A percentile compares a stretch with the other conserved stretches of the same genome.
These are phyloP conservation scores for Zosterops lateralis DNA, from an alignment of 2,113 vertebrate species.

Conservation along the genomic window DNA sequence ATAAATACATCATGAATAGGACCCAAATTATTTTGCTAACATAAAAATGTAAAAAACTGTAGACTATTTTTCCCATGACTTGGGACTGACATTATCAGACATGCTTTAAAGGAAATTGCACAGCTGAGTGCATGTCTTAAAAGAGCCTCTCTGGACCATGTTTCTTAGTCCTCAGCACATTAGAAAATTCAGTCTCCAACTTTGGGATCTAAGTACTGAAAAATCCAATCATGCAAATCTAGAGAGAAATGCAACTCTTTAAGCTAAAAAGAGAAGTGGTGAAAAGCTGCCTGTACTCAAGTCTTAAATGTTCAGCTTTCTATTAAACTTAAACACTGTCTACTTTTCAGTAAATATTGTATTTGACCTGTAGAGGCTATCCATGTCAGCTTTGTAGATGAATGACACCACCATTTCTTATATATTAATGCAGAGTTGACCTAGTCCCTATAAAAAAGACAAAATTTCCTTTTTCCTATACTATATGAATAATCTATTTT, in stretches of 20 bases:
- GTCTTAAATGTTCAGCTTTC: background rate
- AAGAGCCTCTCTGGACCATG: background rate
- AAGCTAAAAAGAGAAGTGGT: background rate
- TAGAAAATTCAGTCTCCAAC: background rate
- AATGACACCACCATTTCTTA: background rate
- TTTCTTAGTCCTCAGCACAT: background rate
- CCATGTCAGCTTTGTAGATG: background rate
- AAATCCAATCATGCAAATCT: background rate
- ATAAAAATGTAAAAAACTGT: background rate
- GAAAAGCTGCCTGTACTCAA: background rate
- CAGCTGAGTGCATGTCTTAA: background rate
- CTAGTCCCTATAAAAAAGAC: background rate
- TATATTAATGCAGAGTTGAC: background rate
- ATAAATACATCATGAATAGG: background rate
- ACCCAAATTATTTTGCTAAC: background rate
- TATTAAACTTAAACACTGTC: background rate
- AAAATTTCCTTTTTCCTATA: background rate
- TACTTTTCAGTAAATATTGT: background rate
- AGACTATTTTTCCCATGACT: constrained; percentile 1
- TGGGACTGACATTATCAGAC: constrained; percentile 1
- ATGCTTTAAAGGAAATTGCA: constrained; percentile 34
- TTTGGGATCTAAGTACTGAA: background rate
- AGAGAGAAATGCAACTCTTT: background rate
- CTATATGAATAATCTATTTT: background rate
- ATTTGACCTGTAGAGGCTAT: background rate